These are phyloP conservation scores for Nasonia oneida DNA, from an alignment of 2,888 invertebrate genomes.

Conservation along the genomic window DNA sequence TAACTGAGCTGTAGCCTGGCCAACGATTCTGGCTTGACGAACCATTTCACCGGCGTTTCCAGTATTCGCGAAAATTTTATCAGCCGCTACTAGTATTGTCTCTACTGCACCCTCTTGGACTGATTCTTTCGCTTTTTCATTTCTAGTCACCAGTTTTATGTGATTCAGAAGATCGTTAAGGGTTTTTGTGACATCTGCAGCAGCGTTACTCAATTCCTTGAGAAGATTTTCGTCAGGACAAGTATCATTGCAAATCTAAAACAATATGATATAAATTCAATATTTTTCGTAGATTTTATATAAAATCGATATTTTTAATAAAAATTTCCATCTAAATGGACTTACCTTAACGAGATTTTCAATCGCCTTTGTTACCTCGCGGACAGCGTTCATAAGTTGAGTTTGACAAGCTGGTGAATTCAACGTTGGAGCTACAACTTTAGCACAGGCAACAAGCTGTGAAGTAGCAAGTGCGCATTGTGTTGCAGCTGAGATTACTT, in stretches of 20 bases:
- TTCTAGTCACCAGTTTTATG: conserved; percentile 86
- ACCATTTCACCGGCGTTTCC: conserved; percentile 97
- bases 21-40: conserved; percentile 92
- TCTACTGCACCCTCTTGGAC: conserved; percentile 90
- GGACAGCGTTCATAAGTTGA: conserved; percentile 94
- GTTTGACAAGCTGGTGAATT: conserved; percentile 92
- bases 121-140: conserved; percentile 83
- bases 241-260: conserved; percentile 86
- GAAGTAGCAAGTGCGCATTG: conserved; percentile 98
- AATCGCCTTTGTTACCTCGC: conserved; percentile 95
- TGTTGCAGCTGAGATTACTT: conserved; percentile 97
- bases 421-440: conserved; percentile 93
- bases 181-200: conserved; percentile 92
- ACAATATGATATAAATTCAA: not conserved
- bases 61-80: conserved; percentile 90
- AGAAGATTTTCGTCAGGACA: conserved; percentile 85
- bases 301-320: not conserved
- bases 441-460: conserved; percentile 97
- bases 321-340: not conserved
- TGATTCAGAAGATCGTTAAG: conserved; percentile 94
- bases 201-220: conserved; percentile 90
- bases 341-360: conserved; percentile 86
- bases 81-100: conserved; percentile 93
- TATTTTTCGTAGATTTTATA: not conserved
- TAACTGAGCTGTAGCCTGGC: conserved; percentile 95